Percentiles rank a stretch among this genome's conserved stretches.
These are phyloP conservation scores for Gymnoscopelus microlampas DNA, from an alignment of 2,797 vertebrate species.

Conservation along the genomic window DNA sequence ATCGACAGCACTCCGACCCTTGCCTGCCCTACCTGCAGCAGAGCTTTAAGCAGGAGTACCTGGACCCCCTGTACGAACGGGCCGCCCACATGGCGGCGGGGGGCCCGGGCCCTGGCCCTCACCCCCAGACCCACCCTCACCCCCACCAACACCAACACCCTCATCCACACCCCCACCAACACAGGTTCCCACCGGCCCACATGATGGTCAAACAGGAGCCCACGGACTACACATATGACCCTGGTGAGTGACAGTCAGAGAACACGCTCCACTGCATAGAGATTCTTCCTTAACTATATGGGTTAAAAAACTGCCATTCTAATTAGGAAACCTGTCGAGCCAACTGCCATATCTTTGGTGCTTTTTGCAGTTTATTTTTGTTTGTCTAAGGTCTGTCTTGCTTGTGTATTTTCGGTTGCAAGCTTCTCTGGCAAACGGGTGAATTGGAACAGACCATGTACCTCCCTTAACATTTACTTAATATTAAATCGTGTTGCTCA, in stretches of 20 bases:
- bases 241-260: conserved; percentile 83
- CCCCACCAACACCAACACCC: conserved; percentile 39
- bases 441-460: too few species aligned
- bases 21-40: conserved; percentile 89
- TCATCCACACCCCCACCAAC: conserved; percentile 64
- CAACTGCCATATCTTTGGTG: too few species aligned
- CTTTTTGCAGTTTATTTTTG: too few species aligned
- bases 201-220: conserved; percentile 96
- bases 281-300: background rate
- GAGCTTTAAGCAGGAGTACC: conserved; percentile 94
- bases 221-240: conserved; percentile 88
- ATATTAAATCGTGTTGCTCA: too few species aligned
- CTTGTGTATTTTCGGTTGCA: too few species aligned
- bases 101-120: conserved; percentile 43
- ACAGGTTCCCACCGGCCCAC: conserved; percentile 85
- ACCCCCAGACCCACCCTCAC: conserved; percentile 41
- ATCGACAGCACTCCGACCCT: conserved; percentile 87
- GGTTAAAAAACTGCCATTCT: too few species aligned
- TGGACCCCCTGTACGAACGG: conserved; percentile 87
- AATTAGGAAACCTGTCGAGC: too few species aligned
- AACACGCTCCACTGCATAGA: background rate
- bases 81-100: conserved; percentile 74
- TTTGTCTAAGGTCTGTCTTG: too few species aligned
- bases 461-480: too few species aligned
- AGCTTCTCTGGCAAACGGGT: too few species aligned